Percentiles rank a stretch among this genome's conserved stretches.
Evolutionary conservation across 2,113 vertebrate species (phyloP).

Genomic region (Amblyornis subalaris): DNA sequence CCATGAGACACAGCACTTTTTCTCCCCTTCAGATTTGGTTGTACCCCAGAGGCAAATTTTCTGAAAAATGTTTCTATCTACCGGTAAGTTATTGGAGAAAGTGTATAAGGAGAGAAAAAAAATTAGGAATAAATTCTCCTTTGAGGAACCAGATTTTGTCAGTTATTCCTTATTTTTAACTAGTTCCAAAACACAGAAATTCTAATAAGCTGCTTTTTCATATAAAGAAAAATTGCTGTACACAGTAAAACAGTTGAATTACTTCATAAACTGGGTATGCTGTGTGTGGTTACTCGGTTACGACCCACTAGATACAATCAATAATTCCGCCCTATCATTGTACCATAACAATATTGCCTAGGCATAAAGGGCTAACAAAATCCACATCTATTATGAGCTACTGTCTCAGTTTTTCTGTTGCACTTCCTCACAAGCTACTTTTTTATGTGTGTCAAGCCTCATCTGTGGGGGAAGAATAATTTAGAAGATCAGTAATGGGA

Average conservation of each 20-base stretch:
- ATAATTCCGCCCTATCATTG: conserved; percentile 22
- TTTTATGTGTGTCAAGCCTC: conserved; percentile 33
- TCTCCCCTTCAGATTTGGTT: neutral
- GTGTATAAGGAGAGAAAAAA: neutral
- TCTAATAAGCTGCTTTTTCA: neutral
- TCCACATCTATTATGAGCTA: conserved; percentile 6
- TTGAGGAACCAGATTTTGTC: neutral
- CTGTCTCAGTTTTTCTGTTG: neutral
- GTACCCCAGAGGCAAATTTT: neutral
- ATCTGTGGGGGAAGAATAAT: conserved; percentile 58
- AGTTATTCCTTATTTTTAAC: neutral
- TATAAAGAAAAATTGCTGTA: neutral
- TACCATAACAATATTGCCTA: neutral
- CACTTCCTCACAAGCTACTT: neutral
- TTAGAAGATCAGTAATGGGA: conserved; percentile 60
- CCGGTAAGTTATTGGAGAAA: neutral
- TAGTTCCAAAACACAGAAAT: neutral
- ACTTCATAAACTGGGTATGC: conserved; percentile 8
- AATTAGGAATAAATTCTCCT: neutral
- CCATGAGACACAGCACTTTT: neutral
- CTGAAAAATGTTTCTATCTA: neutral
- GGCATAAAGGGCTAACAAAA: conserved; percentile 24
- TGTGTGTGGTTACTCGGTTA: neutral
- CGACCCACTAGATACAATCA: neutral
- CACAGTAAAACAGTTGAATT: conserved; percentile 12